phyloP scores from a whole-genome alignment of 2,113 vertebrate species.

The Chlorocebus sabaeus region DNA sequence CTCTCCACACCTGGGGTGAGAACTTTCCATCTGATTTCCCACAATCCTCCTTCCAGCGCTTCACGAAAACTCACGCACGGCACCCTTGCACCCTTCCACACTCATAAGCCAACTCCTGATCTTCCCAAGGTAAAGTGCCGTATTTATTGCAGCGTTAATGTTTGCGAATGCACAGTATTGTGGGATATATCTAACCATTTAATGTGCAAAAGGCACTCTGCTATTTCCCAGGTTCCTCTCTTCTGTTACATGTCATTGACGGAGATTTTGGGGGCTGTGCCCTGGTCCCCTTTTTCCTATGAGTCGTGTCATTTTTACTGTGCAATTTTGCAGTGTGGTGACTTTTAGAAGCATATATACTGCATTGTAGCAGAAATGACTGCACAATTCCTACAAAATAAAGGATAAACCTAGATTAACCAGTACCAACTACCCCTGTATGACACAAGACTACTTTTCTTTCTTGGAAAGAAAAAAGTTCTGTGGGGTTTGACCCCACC shows the following conservation, averaged over 20 bases:
- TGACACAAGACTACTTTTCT: background rate
- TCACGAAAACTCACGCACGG: background rate
- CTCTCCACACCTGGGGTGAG: background rate
- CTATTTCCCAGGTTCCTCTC: rapidly evolving
- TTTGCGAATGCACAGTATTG: background rate
- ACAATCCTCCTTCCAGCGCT: no score
- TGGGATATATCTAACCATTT: background rate
- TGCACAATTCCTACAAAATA: background rate
- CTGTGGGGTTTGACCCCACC: rapidly evolving
- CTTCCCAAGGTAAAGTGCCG: rapidly evolving
- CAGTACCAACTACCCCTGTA: background rate
- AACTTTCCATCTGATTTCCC: no score
- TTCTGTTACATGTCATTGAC: rapidly evolving
- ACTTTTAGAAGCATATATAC: rapidly evolving
- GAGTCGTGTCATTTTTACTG: background rate
- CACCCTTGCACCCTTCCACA: rapidly evolving
- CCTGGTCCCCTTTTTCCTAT: background rate
- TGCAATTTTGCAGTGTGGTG: rapidly evolving
- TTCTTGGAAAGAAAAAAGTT: background rate
- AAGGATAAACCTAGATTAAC: background rate
- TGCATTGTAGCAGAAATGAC: background rate
- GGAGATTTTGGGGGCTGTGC: rapidly evolving
- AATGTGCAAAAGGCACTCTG: rapidly evolving
- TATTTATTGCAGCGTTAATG: rapidly evolving
- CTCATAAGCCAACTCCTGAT: background rate